Conservation (phyloP, 2,888 invertebrate species). For the Junonia oenone region DNA sequence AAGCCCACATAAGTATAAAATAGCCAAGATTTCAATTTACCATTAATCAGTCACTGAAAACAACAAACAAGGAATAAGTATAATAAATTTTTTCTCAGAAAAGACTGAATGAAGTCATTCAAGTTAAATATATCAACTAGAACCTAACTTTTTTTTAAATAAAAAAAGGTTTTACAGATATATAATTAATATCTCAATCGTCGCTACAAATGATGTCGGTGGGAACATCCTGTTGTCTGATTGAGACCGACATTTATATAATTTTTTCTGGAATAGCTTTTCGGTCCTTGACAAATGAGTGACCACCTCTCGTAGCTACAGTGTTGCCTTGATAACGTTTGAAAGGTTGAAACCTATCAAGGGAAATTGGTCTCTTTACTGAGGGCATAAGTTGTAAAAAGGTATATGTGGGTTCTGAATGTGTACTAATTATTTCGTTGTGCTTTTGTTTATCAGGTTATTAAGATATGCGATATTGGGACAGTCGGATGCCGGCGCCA, state of each 20-base stretch:
- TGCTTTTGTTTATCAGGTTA: slow-evolving; percentile 25
- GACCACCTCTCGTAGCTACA: slow-evolving; percentile 23
- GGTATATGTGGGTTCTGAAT: neutral
- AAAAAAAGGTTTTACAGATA: slow-evolving; percentile 17
- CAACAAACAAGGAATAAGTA: no score
- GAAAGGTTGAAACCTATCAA: slow-evolving; percentile 1
- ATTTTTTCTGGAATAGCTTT: slow-evolving; percentile 28
- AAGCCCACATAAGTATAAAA: no score
- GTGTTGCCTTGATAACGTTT: slow-evolving; percentile 7
- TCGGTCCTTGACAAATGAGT: slow-evolving; percentile 31
- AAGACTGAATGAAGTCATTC: neutral
- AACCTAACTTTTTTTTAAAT: slow-evolving; percentile 6
- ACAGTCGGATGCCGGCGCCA: slow-evolving; percentile 27
- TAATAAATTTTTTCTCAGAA: no score
- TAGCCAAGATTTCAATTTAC: no score
- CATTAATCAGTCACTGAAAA: no score
- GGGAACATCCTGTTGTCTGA: slow-evolving; percentile 27
- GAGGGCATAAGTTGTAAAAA: slow-evolving; percentile 7
- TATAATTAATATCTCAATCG: slow-evolving; percentile 26
- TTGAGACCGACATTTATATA: slow-evolving; percentile 23
- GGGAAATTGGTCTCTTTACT: slow-evolving; percentile 7
- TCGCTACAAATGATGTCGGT: slow-evolving; percentile 23
- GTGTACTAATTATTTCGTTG: slow-evolving; percentile 18
- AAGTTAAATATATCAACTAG: slow-evolving; percentile 2
- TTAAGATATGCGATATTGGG: slow-evolving; percentile 28